Conservation (phyloP, 1,140 invertebrate genomes). For the Coelopa frigida region DNA sequence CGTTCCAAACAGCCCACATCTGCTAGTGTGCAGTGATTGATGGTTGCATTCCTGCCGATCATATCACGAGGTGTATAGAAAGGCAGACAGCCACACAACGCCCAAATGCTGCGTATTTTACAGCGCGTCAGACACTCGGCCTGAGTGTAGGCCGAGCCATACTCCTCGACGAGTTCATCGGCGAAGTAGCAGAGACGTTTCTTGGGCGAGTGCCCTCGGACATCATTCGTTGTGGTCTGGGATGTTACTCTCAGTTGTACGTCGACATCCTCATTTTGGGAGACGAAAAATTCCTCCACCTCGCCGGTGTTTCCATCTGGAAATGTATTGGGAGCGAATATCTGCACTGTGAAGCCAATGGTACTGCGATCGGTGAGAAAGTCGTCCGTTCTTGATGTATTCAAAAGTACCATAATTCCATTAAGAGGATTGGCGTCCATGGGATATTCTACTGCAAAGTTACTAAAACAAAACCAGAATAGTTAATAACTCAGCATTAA, state of each 20-base stretch:
- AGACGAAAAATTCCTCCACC: conserved; percentile 1
- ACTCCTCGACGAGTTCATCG: conserved; percentile 1
- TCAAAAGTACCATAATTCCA: not conserved
- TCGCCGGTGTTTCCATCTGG: conserved; percentile 2
- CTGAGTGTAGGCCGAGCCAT: not conserved
- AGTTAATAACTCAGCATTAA: not conserved
- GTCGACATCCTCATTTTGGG: not conserved
- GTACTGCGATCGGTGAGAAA: conserved; percentile 1
- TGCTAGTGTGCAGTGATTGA: not conserved
- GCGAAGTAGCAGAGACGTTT: conserved; percentile 6
- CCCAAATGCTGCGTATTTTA: conserved; percentile 2
- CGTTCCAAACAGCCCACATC: conserved; percentile 8
- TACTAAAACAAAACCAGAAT: not conserved
- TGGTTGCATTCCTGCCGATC: not conserved
- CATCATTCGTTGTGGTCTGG: not conserved
- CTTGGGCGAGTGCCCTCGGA: not conserved
- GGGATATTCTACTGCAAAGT: not conserved
- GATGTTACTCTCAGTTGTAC: not conserved
- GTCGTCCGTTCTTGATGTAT: conserved; percentile 1
- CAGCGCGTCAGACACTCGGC: conserved; percentile 7
- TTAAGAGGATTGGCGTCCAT: not conserved
- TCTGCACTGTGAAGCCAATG: conserved; percentile 2
- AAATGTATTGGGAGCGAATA: conserved; percentile 2
- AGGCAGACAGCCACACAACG: conserved; percentile 8
- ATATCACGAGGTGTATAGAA: not conserved